These are phyloP conservation scores for Clavelina lepadiformis DNA, from an alignment of 23 tunicate species.

Conservation along the genomic window DNA sequence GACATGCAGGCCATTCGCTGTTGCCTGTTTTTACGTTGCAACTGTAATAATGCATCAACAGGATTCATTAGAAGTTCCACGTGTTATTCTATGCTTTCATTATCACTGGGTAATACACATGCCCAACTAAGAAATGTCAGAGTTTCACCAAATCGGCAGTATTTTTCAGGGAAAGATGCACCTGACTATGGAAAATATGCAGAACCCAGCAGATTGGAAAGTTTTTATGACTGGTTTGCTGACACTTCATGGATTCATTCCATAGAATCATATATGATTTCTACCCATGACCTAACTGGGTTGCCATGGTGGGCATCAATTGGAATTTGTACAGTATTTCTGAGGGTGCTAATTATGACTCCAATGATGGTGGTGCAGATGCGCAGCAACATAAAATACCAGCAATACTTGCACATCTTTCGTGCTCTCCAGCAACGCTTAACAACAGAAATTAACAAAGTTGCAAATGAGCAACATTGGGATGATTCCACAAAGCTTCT, in stretches of 20 bases:
- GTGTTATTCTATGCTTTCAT: no score
- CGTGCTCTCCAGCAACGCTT: conserved; percentile 13
- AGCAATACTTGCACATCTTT: conserved; percentile 32
- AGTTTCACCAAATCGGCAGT: no score
- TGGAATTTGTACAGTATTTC: conserved; percentile 32
- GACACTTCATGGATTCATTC: conserved; percentile 41
- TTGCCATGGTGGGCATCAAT: conserved; percentile 82
- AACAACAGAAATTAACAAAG: conserved; percentile 31
- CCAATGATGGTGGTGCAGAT: conserved; percentile 55
- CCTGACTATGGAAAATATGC: conserved; percentile 67
- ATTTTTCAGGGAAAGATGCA: no score
- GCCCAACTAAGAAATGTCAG: no score
- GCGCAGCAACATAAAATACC: conserved; percentile 39
- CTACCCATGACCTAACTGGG: conserved; percentile 56
- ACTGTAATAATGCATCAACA: no score
- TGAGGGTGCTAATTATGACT: conserved; percentile 40
- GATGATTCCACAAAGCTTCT: conserved; percentile 20
- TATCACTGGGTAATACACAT: no score
- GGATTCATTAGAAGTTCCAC: no score
- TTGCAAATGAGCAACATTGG: conserved; percentile 49
- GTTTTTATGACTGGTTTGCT: conserved; percentile 22
- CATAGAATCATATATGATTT: conserved; percentile 41
- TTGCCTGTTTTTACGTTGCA: no score
- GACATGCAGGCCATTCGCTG: no score
- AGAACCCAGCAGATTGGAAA: conserved; percentile 35